These are phyloP conservation scores for Alcis repandata DNA, from an alignment of 2,888 invertebrate genomes.

Conservation along the genomic window DNA sequence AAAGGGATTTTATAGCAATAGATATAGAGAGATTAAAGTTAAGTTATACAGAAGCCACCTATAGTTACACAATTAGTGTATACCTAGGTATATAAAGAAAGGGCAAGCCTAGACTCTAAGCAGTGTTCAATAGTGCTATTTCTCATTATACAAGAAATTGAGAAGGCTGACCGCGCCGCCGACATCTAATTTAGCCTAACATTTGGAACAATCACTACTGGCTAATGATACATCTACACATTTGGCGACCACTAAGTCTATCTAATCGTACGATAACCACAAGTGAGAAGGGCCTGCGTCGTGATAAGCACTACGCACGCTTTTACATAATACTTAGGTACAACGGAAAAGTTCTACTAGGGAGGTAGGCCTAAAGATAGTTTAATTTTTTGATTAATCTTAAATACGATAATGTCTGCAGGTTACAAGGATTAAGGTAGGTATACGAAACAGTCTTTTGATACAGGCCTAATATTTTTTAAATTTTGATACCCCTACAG, in stretches of 20 bases:
- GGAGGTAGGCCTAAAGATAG: slow-evolving; percentile 66
- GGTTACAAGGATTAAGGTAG: slow-evolving; percentile 86
- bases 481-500: slow-evolving; percentile 82
- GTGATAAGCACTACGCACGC: slow-evolving; percentile 31
- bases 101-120: no score
- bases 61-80: neutral
- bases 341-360: slow-evolving; percentile 66
- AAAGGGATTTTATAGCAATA: neutral
- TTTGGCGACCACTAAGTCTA: slow-evolving; percentile 85
- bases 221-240: slow-evolving; percentile 85
- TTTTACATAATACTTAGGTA: slow-evolving; percentile 55
- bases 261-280: slow-evolving; percentile 77
- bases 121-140: no score
- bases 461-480: slow-evolving; percentile 88
- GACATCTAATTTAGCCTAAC: slow-evolving; percentile 81
- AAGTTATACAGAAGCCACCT: neutral
- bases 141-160: neutral
- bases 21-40: neutral
- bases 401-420: slow-evolving; percentile 73
- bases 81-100: neutral
- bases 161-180: slow-evolving; percentile 64
- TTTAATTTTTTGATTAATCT: slow-evolving; percentile 67
- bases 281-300: slow-evolving; percentile 42
- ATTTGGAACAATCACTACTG: slow-evolving; percentile 85
- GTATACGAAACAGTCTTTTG: slow-evolving; percentile 90